Evolutionary conservation across 2,797 vertebrate genomes (phyloP), one percentile per base, ranked within the genome.

Genomic region (Tolypeutes matacus): DNA sequence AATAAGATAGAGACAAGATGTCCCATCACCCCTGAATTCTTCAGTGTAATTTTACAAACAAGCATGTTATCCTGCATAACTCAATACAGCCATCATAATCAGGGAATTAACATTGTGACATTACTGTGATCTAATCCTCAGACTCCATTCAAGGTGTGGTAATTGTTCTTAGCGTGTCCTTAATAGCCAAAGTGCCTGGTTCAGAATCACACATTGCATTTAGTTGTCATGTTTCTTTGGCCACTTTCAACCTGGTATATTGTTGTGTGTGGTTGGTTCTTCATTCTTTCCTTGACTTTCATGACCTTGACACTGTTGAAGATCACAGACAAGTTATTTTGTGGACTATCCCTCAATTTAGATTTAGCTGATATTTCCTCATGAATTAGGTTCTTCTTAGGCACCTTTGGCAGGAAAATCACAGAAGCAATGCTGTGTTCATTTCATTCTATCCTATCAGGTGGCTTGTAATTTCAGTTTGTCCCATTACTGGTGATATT

Each of bases 381-480:
- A 21, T 46, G 36, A 58, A 85, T 15, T 91, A 65, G 49, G 29
- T 46, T 92, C 46, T 65, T 67, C 21, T 67, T 85, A 75, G 60
- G 39, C 17, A 14, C 39, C 49, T 85, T 92, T 58, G 49, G 36
- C 36, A 58, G 36, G 60, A 67, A 92, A 58, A 29, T 85, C 65
- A 34, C 70, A 46, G 36, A 89, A 83, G n/a, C 80, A 67, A 58
- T 89, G 23, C 31, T 73, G 56, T 89, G 46, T 92, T 83, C 34
- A 18, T 53, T 18, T 88, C 18, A 39, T 69, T 80, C 64, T 84
- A 34, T 77, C 18, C 29, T 94, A 21, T 51, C 34, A 29, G 14
- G 29, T 86, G 46, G 75, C 82, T 18, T 83, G 25, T 56, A 46
- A 86, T 78, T 80, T 94, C 23, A 64, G 60, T 70, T 60, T 77